Base-by-base conservation (phyloP, 1,140 invertebrate species). In the Trichonephila clavata region DNA sequence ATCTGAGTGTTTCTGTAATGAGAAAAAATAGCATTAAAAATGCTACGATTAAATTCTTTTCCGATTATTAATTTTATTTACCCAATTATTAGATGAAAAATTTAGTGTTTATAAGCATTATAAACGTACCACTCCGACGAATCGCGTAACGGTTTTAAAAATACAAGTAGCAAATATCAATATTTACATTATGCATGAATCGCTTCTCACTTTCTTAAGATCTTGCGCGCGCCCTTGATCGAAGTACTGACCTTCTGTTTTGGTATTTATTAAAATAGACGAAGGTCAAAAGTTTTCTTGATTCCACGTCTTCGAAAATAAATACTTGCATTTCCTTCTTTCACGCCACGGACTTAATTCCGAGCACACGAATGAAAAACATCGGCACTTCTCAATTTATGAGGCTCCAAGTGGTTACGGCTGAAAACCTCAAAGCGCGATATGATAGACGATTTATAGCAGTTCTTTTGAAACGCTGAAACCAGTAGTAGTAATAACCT, bases 381-480 rank as follows among this genome's bases (percentile, higher is more conserved):
- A 77, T 77, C 27, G 27, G 27, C 71, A 39, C 32, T 77, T 63
- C 21, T 21, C 16, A 63, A 63, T 63, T 63, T 63, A 63, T 63
- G 61, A 21, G 61, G 61, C 61, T 63, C 24, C 71, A 77, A 68
- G 65, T 68, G 65, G 32, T 77, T 77, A 77, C 27, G 27, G 32
- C 71, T 77, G 24, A 24, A 20, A n/a, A 4, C 18, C 2, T 60
- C 21, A 83, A n/a, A 59, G 57, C 24, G 57, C 24, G 83, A 18
- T 84, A 84, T 32, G 83, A 57, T 84, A 27, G 83, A 84, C 83
- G 21, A 84, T 84, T 84, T 60, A 84, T 27, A n/a, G 83, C 24
- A 14, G 21, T n/a, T 24, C 83, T 13, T 84, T 59, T 60, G 83
- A 59, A 59, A 84, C 21, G 57, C 16, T 84, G 83, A 84, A 84